Conservation (phyloP, 2,888 invertebrate genomes). For the Tenthredo notha region DNA sequence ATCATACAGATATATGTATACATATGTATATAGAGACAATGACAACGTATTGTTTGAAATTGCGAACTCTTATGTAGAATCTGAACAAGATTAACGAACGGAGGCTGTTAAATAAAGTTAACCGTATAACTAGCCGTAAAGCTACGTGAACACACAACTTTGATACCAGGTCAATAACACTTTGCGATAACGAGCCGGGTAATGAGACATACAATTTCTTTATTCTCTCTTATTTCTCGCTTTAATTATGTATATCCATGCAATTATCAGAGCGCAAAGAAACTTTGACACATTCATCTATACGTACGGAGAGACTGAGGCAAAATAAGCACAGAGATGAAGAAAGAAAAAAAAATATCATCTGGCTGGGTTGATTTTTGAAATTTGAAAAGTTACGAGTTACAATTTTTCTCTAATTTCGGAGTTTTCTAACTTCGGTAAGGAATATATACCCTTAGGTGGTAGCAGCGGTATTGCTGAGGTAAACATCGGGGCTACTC, state of each 20-base stretch:
- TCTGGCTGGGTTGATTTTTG: too few relatives aligned
- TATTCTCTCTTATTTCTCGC: background rate
- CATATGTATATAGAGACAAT: background rate
- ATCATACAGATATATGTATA: too few relatives aligned
- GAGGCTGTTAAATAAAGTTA: conserved; percentile 63
- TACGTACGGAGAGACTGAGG: too few relatives aligned
- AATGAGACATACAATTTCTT: background rate
- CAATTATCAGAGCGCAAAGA: background rate
- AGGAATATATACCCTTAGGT: background rate
- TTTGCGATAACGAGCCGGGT: conserved; percentile 35
- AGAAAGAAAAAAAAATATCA: too few relatives aligned
- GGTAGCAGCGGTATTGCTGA: background rate
- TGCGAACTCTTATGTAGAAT: background rate
- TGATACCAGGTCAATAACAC: conserved; percentile 66
- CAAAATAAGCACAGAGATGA: too few relatives aligned
- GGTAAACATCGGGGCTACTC: background rate
- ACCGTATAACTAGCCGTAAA: conserved; percentile 51
- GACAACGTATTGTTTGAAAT: background rate
- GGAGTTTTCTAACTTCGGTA: background rate
- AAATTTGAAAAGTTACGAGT: too few relatives aligned
- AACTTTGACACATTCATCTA: background rate
- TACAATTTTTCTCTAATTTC: too few relatives aligned
- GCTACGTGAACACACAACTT: conserved; percentile 53
- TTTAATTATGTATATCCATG: background rate
- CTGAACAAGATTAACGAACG: background rate